Base-by-base conservation (phyloP, 1,140 invertebrate genomes). In the Camponotus pennsylvanicus region DNA sequence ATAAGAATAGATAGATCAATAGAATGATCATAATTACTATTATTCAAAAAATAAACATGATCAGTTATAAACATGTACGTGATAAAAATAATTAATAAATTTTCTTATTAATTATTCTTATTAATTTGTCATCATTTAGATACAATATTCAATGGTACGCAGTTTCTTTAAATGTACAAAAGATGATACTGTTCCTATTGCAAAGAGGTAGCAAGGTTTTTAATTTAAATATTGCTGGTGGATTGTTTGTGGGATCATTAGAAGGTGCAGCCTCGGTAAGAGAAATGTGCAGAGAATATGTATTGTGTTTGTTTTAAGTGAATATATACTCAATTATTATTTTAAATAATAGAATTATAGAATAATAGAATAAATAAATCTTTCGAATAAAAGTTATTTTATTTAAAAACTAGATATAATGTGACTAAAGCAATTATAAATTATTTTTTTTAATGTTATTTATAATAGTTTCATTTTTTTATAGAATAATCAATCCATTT, bases 121-220 rank as follows among this genome's bases (percentile, higher is more conserved):
- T 55, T 2, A 37, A 13, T 32, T 78, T n/a, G 3, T 61, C 15
- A 37, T 37, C 0, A 34, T 4, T 0, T 69, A 80, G 77, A 57
- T 80, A 80, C 1, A 57, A 40, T 9, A 3, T 57, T 8, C 45
- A 69, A 0, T 80, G 64, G 77, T 80, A 70, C 9, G 0, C 18
- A 11, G n/a, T 64, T 57, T 34, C 77, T 0, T 13, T 67, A 21
- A 18, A 18, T 4, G 1, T 42, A 69, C 63, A 80, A 15, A 80
- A 69, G 37, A 80, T 57, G 21, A 32, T 69, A n/a, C 32, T 79
- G n/a, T 79, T 79, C 7, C 0, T 79, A 9, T 55, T 79, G n/a
- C 63, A 79, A 79, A 79, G n/a, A 15, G 2, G 77, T 45, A 79
- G 13, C 8, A 69, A 80, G 1, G 7, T 3, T 13, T 67, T 67